These are phyloP conservation scores for Anhinga rufa DNA, from an alignment of 2,113 vertebrate genomes.

Conservation along the genomic window DNA sequence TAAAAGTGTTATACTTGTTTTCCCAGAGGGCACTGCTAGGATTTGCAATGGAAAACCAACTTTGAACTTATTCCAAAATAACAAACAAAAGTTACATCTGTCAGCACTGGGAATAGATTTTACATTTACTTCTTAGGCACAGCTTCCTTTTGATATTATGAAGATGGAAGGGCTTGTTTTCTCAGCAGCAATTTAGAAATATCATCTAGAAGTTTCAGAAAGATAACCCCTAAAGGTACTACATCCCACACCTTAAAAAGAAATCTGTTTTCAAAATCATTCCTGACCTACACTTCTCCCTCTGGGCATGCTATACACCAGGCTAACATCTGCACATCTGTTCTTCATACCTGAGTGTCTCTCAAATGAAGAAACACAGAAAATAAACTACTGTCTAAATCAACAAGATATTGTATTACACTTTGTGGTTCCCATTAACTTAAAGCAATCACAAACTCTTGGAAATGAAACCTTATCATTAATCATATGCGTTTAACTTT, in stretches of 20 bases:
- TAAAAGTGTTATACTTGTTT: conserved; percentile 22
- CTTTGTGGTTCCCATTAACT: not conserved
- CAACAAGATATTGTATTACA: conserved; percentile 11
- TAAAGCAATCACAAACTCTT: not conserved
- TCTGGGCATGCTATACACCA: not conserved
- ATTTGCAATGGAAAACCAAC: conserved; percentile 57
- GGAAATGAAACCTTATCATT: not conserved
- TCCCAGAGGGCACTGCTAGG: conserved; percentile 22
- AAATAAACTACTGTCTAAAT: conserved; percentile 26
- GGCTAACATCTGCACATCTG: conserved; percentile 32
- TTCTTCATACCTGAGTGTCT: conserved; percentile 36
- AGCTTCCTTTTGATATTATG: conserved; percentile 63
- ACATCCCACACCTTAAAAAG: not conserved
- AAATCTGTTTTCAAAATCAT: conserved; percentile 33
- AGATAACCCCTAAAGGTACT: conserved; percentile 19
- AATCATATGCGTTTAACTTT: not conserved
- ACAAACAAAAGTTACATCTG: conserved; percentile 68
- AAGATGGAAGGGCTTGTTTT: conserved; percentile 47
- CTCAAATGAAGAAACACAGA: conserved; percentile 32
- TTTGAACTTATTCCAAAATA: conserved; percentile 68
- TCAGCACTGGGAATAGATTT: conserved; percentile 62
- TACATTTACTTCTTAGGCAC: conserved; percentile 64
- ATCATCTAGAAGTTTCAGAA: conserved; percentile 30
- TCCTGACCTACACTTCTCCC: conserved; percentile 9
- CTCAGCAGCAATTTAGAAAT: conserved; percentile 64